Base-by-base conservation (phyloP, 2,797 vertebrate genomes). In the Scomberomorus guttatus region DNA sequence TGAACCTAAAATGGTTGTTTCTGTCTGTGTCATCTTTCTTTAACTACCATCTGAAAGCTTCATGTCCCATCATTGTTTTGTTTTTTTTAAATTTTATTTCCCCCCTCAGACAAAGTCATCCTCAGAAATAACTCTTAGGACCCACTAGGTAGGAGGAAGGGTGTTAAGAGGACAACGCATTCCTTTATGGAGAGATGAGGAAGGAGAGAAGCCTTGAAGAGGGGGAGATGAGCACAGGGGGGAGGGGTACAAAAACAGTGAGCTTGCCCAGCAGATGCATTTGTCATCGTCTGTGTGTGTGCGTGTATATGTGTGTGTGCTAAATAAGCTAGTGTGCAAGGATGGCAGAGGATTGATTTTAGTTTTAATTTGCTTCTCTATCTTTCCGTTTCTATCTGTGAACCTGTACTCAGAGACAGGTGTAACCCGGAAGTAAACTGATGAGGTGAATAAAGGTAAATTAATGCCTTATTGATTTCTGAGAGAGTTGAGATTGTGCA, bases 41-140 rank as follows among this genome's bases (percentile, higher is more conserved):
- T 56, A 18, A 10, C 48, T 22, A 63, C 66, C 56, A 6, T 66
- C 29, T 57, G 56, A 62, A 62, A 57, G 37, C 42, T 27, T 59
- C 25, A 72, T 83, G 80, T 70, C 50, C 7, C 55, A 22, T 54
- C 52, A 17, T 34, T 60, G 32, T 64, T 72, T 56, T 46, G 6
- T 15, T 46, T 48, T 20, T 18, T 29, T 29, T 29, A 29, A 29
- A 20, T 39, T 58, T 69, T 72, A 20, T 51, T 24, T 20, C 20
- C 12, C 34, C 9, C 34, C 62, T 54, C 20, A 63, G 44, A 76
- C 56, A 76, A 76, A 62, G 3, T 72, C 63, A 50, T 61, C 60
- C 39, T 84, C 55, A 34, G 78, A 77, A 85, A 81, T 76, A 68
- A 76, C 44, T 82, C 48, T 70, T 51, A 57, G 51, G 68, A 84